A percentile compares a stretch with the other conserved stretches of the same genome.
These are phyloP conservation scores for Antennarius striatus DNA, from an alignment of 2,113 vertebrate genomes.

Conservation along the genomic window DNA sequence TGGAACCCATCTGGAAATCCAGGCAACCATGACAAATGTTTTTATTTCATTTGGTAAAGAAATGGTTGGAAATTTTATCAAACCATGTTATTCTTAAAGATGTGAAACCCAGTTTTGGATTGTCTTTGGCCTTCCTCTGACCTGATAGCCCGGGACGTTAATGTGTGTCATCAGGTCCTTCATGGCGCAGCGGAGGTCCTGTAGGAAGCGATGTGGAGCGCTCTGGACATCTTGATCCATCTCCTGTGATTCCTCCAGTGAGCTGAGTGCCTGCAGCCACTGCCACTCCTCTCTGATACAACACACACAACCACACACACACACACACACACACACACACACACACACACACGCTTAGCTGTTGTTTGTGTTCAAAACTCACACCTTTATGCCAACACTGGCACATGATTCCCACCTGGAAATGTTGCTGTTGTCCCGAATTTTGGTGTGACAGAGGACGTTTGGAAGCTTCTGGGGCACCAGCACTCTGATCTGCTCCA, in stretches of 20 bases:
- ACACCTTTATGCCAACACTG: neutral
- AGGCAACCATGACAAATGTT: neutral
- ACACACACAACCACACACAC: neutral
- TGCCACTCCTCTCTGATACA: slow-evolving; percentile 88
- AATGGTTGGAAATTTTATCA: neutral
- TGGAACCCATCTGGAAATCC: slow-evolving; percentile 14
- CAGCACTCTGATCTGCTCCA: slow-evolving; percentile 90
- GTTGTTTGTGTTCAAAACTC: no score
- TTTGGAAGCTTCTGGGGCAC: slow-evolving; percentile 89
- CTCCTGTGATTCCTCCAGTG: slow-evolving; percentile 76
- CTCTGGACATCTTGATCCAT: slow-evolving; percentile 77
- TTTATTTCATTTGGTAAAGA: neutral
- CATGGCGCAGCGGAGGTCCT: slow-evolving; percentile 84
- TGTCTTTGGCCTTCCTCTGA: slow-evolving; percentile 48
- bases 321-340: neutral
- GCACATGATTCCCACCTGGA: slow-evolving; percentile 79
- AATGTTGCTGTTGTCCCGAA: slow-evolving; percentile 88
- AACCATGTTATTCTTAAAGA: neutral
- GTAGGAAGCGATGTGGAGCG: slow-evolving; percentile 80
- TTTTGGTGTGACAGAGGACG: slow-evolving; percentile 88
- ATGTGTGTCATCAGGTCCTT: slow-evolving; percentile 85
- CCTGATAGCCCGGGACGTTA: slow-evolving; percentile 86
- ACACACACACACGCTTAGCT: neutral
- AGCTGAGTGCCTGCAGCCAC: slow-evolving; percentile 86
- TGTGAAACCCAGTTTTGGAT: neutral